phyloP scores from a whole-genome alignment of 2,888 invertebrate genomes.

The Eurois occulta region DNA sequence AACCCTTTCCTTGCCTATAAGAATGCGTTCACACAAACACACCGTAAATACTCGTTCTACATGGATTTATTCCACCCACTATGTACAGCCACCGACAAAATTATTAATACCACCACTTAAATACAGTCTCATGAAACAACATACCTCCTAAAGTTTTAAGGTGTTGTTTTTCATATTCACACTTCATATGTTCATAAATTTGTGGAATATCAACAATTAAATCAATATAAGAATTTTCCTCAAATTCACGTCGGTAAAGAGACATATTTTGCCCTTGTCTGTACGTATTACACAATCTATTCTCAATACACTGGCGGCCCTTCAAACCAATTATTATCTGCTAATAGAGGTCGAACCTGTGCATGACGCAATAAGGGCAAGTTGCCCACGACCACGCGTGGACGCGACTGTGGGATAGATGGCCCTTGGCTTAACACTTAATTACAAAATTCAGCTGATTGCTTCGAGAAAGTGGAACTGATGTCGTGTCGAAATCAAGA shows the following conservation, averaged over 20 bases:
- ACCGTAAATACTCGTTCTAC: constrained; percentile 15
- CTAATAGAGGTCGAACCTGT: neutral
- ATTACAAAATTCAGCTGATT: constrained; percentile 3
- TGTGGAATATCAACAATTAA: neutral
- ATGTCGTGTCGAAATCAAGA: constrained; percentile 12
- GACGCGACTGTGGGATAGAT: constrained; percentile 11
- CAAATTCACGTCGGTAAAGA: neutral
- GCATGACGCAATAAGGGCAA: constrained; percentile 28
- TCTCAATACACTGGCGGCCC: constrained; percentile 18
- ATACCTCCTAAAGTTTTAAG: neutral
- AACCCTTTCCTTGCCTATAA: constrained; percentile 31
- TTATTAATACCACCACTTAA: neutral
- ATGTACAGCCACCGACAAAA: constrained; percentile 3
- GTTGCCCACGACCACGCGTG: constrained; percentile 30
- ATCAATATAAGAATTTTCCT: neutral
- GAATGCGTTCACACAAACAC: constrained; percentile 26
- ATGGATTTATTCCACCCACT: constrained; percentile 40
- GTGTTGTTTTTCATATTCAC: too few species aligned
- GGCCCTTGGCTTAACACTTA: constrained; percentile 4
- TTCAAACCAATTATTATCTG: constrained; percentile 15
- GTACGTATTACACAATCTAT: constrained; percentile 10
- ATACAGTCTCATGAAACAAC: neutral
- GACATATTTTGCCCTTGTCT: neutral
- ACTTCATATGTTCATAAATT: neutral
- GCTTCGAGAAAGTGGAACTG: constrained; percentile 21